Evolutionary conservation across 2,113 vertebrate species (phyloP).

Genomic region (Actenoides hombroni): DNA sequence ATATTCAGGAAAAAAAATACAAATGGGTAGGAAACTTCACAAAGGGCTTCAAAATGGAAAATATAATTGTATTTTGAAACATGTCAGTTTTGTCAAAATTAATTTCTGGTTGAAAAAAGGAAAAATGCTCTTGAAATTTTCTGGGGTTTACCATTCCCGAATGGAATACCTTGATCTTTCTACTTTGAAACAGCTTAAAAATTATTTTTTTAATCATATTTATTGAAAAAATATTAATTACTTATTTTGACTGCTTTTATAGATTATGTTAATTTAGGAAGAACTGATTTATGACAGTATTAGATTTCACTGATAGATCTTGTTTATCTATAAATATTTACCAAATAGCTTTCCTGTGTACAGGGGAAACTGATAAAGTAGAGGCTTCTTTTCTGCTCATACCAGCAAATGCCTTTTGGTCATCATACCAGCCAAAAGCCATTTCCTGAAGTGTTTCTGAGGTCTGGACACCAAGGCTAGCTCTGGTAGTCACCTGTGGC

Average conservation of each 20-base stretch:
- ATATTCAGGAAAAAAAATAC: background rate
- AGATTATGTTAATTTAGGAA: background rate
- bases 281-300: background rate
- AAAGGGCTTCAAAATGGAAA: background rate
- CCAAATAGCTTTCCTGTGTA: background rate
- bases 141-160: background rate
- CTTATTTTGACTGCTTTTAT: background rate
- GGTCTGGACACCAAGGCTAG: background rate
- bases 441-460: background rate
- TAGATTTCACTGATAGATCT: background rate
- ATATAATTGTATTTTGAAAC: background rate
- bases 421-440: background rate
- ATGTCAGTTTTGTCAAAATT: background rate
- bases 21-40: background rate
- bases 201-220: fast-evolving
- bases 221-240: background rate
- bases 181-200: background rate
- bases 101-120: background rate
- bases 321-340: background rate
- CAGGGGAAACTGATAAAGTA: background rate
- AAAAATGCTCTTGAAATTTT: background rate
- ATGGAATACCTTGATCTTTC: background rate
- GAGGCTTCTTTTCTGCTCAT: background rate
- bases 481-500: background rate
- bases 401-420: background rate